phyloP scores from a whole-genome alignment of 2,797 vertebrate genomes.

The Enteromius afrohamiltoni region DNA sequence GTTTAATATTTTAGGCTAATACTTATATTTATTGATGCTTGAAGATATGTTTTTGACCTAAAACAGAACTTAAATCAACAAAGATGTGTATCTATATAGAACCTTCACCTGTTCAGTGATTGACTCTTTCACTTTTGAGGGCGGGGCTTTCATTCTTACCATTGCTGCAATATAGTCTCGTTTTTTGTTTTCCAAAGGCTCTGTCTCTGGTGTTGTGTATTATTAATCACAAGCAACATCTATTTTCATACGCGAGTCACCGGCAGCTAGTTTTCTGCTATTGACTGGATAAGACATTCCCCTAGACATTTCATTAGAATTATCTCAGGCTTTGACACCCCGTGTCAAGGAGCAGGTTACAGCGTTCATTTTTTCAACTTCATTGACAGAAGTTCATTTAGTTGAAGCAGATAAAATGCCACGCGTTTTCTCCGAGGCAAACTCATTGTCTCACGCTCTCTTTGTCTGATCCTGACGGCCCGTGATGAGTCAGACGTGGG shows the following conservation, averaged over 20 bases:
- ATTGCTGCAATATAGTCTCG: neutral
- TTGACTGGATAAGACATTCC: slow-evolving; percentile 21
- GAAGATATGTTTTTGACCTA: neutral
- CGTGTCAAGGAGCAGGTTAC: neutral
- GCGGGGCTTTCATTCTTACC: neutral
- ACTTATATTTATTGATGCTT: neutral
- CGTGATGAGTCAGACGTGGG: slow-evolving; percentile 27
- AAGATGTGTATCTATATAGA: neutral
- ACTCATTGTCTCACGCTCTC: neutral
- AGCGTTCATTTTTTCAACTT: neutral
- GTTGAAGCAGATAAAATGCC: slow-evolving; percentile 33
- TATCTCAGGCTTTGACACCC: slow-evolving; percentile 18
- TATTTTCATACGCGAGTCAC: slow-evolving; percentile 15
- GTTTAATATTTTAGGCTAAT: neutral
- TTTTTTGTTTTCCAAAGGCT: neutral
- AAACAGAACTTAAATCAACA: neutral
- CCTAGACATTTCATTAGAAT: slow-evolving; percentile 32
- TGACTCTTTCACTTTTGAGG: neutral
- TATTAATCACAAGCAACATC: slow-evolving; percentile 26
- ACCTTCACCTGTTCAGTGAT: neutral
- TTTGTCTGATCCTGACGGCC: slow-evolving; percentile 19
- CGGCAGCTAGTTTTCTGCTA: slow-evolving; percentile 4
- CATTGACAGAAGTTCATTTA: slow-evolving; percentile 41
- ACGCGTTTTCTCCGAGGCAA: neutral
- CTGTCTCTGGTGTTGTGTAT: neutral